Conservation (phyloP, 1,140 invertebrate genomes). For the Alviniconcha marisindica region DNA sequence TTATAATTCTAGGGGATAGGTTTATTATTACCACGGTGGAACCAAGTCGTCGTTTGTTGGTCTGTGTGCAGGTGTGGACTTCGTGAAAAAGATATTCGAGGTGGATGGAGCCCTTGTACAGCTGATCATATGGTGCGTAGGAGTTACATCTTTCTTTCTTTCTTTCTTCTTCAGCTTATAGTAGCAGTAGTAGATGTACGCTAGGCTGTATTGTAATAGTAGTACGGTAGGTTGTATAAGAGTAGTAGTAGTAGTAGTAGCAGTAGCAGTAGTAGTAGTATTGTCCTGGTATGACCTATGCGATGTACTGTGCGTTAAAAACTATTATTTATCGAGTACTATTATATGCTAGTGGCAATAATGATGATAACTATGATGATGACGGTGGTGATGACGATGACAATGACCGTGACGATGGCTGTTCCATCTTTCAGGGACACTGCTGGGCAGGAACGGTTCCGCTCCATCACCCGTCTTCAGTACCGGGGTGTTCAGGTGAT, state of each 20-base stretch:
- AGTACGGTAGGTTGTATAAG: too few relatives aligned
- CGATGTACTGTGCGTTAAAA: too few relatives aligned
- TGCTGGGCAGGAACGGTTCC: conserved; percentile 92
- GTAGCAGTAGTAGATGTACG: too few relatives aligned
- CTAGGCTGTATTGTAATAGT: too few relatives aligned
- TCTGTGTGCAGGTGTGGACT: conserved; percentile 64
- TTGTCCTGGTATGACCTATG: too few relatives aligned
- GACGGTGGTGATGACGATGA: neutral
- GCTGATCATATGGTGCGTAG: conserved; percentile 66
- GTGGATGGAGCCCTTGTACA: conserved; percentile 69
- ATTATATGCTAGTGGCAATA: neutral
- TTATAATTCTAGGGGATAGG: too few relatives aligned
- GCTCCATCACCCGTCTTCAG: conserved; percentile 77
- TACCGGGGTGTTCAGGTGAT: conserved; percentile 67
- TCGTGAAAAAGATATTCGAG: conserved; percentile 68
- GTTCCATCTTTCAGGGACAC: conserved; percentile 89
- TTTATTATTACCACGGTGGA: too few relatives aligned
- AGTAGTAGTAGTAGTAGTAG: too few relatives aligned
- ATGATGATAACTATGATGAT: too few relatives aligned
- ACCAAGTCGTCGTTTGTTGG: too few relatives aligned
- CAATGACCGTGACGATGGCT: neutral
- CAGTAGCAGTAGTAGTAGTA: too few relatives aligned
- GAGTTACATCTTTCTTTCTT: neutral
- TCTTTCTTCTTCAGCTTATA: too few relatives aligned
- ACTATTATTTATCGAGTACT: neutral